Evolutionary conservation across 2,888 invertebrate genomes (phyloP).

Genomic region (Callinectes sapidus): DNA sequence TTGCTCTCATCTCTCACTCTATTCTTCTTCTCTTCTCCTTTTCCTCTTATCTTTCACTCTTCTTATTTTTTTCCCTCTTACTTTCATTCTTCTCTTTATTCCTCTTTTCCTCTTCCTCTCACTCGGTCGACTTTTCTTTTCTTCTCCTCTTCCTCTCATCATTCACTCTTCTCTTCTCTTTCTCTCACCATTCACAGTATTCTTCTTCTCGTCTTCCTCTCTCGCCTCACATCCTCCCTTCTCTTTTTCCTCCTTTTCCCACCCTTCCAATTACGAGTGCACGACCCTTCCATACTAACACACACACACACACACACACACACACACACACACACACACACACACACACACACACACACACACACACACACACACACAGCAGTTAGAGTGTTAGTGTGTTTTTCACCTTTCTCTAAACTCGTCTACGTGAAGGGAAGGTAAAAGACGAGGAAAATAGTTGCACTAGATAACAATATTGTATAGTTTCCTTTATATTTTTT

Average conservation of each 20-base stretch:
- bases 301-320: conserved; percentile 22
- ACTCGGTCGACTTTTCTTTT: too few species aligned
- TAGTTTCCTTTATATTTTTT: not conserved
- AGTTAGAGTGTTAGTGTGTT: not conserved
- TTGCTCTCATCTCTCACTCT: too few species aligned
- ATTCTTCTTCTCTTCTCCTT: too few species aligned
- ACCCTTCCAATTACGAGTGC: not conserved
- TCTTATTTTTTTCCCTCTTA: too few species aligned
- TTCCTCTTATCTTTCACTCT: too few species aligned
- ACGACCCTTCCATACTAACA: not conserved
- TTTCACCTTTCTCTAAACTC: not conserved
- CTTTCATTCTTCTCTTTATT: too few species aligned
- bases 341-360: conserved; percentile 9
- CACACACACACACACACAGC: conserved; percentile 30
- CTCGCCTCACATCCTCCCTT: conserved; percentile 3
- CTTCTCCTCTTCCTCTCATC: conserved; percentile 2
- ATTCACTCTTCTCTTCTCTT: not conserved
- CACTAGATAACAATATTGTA: not conserved
- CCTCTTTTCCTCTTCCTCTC: too few species aligned
- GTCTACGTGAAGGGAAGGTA: not conserved
- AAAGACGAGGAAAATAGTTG: not conserved
- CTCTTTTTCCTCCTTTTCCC: not conserved
- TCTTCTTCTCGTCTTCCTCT: not conserved
- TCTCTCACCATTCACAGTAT: not conserved
- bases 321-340: conserved; percentile 37